These are phyloP conservation scores for Leptonema lineaticorne DNA, from an alignment of 1,140 invertebrate genomes.

Conservation along the genomic window DNA sequence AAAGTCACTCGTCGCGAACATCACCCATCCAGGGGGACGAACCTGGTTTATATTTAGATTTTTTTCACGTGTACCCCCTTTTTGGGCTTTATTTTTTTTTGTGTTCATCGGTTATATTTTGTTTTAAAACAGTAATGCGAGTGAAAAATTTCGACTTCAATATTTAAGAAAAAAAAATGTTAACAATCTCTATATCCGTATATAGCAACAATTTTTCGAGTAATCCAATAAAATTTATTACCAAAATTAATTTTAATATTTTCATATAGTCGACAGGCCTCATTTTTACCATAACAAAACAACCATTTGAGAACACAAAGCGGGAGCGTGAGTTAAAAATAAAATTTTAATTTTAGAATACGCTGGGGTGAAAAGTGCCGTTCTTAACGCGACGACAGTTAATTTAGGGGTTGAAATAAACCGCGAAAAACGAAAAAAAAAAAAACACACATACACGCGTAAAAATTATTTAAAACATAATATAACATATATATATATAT, in stretches of 20 bases:
- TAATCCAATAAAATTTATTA: not conserved
- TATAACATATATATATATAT: too few species aligned
- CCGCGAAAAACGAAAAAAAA: not conserved
- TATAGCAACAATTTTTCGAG: not conserved
- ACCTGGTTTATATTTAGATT: conserved; percentile 7
- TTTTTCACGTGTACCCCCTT: too few species aligned
- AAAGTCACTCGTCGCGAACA: conserved; percentile 15
- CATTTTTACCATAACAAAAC: not conserved
- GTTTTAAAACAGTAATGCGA: too few species aligned
- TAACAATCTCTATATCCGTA: too few species aligned
- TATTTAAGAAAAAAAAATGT: too few species aligned
- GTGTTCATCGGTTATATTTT: too few species aligned
- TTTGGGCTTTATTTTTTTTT: too few species aligned
- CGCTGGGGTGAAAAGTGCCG: not conserved
- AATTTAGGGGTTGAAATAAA: not conserved
- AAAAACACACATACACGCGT: not conserved
- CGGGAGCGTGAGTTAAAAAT: not conserved
- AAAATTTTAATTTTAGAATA: not conserved
- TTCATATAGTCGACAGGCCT: not conserved
- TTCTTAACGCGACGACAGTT: not conserved
- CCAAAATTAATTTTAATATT: not conserved
- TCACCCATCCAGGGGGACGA: conserved; percentile 1
- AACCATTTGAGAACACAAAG: not conserved
- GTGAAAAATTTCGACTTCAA: too few species aligned
- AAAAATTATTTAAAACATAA: too few species aligned